A percentile compares a stretch with the other conserved stretches of the same genome.
Conservation (phyloP, 2,113 vertebrate species). For the Bambusicola thoracicus region DNA sequence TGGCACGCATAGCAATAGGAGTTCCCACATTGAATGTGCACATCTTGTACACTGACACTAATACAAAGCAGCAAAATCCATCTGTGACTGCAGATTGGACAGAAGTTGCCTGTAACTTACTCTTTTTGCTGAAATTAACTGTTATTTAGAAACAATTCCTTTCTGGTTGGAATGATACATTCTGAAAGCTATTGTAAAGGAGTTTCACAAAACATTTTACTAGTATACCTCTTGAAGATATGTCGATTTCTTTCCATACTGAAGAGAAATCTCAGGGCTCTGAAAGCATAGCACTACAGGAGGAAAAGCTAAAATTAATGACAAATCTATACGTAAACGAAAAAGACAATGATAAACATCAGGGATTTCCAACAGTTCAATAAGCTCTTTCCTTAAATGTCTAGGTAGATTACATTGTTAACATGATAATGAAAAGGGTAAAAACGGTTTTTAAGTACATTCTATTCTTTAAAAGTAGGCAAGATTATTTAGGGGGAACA, state of each 20-base stretch:
- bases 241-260: conserved; percentile 90
- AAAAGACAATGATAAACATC: background rate
- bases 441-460: background rate
- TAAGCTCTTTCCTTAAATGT: background rate
- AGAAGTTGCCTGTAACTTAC: background rate
- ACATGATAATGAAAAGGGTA: background rate
- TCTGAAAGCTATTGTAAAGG: background rate
- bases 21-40: background rate
- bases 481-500: background rate
- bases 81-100: background rate
- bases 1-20: background rate
- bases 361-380: accelerated
- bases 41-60: background rate
- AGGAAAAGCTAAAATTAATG: conserved; percentile 7
- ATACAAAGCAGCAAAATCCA: background rate
- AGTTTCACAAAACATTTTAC: background rate
- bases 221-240: conserved; percentile 88
- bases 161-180: background rate
- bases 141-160: background rate
- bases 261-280: conserved; percentile 91
- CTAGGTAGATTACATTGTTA: background rate
- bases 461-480: background rate
- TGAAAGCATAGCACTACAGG: conserved; percentile 87
- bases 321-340: background rate
- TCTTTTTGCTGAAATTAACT: background rate